These are phyloP conservation scores for Cuniculus paca DNA, from an alignment of 2,797 vertebrate genomes.

Conservation along the genomic window DNA sequence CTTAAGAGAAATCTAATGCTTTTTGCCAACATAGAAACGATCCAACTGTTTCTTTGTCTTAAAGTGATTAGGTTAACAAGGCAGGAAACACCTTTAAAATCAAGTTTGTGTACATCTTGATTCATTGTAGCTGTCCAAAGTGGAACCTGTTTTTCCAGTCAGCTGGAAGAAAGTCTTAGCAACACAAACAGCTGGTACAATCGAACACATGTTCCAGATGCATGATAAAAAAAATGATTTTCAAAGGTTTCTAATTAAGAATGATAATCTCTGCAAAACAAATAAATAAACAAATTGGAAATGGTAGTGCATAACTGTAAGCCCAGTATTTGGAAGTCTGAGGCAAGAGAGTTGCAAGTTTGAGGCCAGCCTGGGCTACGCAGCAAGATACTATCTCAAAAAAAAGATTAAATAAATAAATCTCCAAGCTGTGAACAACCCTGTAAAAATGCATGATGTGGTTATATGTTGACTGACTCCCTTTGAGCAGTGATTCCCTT, in stretches of 20 bases:
- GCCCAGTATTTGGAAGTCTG: background rate
- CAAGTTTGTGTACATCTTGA: conserved; percentile 69
- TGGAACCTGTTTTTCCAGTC: conserved; percentile 1
- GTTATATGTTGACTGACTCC: background rate
- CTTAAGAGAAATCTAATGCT: conserved; percentile 36
- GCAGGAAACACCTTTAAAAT: conserved; percentile 72
- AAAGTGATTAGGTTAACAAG: conserved; percentile 73
- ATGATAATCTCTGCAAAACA: conserved; percentile 29
- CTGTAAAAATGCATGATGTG: background rate
- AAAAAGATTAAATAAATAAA: background rate
- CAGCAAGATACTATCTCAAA: background rate
- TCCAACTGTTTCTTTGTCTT: conserved; percentile 67
- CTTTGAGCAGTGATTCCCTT: background rate
- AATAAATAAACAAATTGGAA: background rate
- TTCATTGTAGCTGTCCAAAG: conserved; percentile 54
- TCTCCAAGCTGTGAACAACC: background rate
- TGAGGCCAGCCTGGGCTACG: background rate
- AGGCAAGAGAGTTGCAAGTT: background rate
- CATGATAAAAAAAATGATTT: conserved; percentile 14
- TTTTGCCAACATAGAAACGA: conserved; percentile 43
- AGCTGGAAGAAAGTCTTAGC: background rate
- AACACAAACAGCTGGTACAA: conserved; percentile 48
- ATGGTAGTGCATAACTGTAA: background rate
- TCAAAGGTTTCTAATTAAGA: conserved; percentile 45
- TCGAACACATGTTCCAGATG: conserved; percentile 45